Evolutionary conservation across 1,140 invertebrate species (phyloP), one percentile per base, ranked within the genome.

Genomic region (Papilio glaucus): DNA sequence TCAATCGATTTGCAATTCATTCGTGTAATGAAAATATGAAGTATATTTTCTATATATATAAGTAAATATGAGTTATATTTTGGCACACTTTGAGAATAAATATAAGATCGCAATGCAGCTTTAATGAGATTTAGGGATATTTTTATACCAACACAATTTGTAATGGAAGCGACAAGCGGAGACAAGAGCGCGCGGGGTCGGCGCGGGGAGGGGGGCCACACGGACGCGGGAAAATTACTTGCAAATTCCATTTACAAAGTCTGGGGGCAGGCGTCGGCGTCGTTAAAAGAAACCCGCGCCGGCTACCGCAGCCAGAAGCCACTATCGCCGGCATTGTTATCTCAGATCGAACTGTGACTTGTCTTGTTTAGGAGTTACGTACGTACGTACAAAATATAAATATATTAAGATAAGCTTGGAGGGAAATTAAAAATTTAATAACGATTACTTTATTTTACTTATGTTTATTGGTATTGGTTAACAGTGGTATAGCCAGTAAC

Each of bases 111-210:
- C 10, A 0, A 76, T n/a, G 53, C 86, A 84, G 42, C 87, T 87
- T 83, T 74, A 77, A 83, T 75, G 68, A 81, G 42, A 76, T 83
- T 77, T 4, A 65, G 70, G 76, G 76, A 92, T 90, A 92, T 92
- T 92, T 92, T 92, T 92, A 92, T 92, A 88, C 89, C 86, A 92
- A 91, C 90, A 92, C 89, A 92, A 92, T 92, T 92, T 91, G 88
- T 89, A 92, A 91, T 92, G 89, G 89, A 89, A 89, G 87, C 85
- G 89, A 92, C 87, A 90, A 87, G 85, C 85, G 81, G 88, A 90
- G 87, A 89, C 86, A 89, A 89, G 85, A 88, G 89, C 87, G 84
- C 87, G 89, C 39, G 85, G 78, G 78, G 81, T 74, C 80, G 78
- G 80, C 81, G 78, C 73, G 84, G 73, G 77, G 79, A 74, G 42